Percentiles rank a stretch among this genome's conserved stretches.
These are phyloP conservation scores for Semotilus atromaculatus DNA, from an alignment of 2,797 vertebrate species.

Conservation along the genomic window DNA sequence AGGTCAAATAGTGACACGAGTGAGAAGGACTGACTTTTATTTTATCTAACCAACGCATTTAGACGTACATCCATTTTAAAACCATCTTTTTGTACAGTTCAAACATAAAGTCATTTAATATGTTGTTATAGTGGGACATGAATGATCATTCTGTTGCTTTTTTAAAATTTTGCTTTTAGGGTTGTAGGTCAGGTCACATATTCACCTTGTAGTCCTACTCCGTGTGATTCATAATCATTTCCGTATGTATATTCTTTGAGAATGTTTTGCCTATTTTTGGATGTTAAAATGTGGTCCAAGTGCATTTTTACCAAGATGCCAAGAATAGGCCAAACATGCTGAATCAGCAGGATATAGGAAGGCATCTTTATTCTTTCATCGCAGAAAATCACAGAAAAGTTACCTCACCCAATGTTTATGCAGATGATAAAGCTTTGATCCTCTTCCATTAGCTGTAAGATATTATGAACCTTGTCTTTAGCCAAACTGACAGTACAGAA, in stretches of 20 bases:
- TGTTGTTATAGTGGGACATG: background rate
- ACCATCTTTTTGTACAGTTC: slow-evolving; percentile 12
- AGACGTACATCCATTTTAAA: background rate
- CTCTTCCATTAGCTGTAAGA: background rate
- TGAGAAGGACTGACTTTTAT: background rate
- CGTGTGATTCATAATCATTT: background rate
- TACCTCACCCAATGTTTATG: slow-evolving; percentile 24
- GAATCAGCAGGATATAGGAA: background rate
- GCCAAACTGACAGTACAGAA: background rate
- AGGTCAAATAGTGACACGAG: background rate
- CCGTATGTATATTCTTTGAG: background rate
- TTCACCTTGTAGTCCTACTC: background rate
- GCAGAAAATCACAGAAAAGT: background rate
- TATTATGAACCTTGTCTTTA: background rate
- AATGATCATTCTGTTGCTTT: background rate
- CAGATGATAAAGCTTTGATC: slow-evolving; percentile 1
- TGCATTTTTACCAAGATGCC: background rate
- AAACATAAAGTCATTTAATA: background rate
- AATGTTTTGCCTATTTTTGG: slow-evolving; percentile 7
- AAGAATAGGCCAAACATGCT: background rate
- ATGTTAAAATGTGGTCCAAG: background rate
- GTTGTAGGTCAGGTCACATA: background rate
- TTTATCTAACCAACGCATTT: background rate
- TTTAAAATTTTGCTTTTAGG: background rate
- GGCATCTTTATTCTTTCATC: background rate